Base-by-base conservation (phyloP, 2,113 vertebrate species). In the Daboia siamensis region DNA sequence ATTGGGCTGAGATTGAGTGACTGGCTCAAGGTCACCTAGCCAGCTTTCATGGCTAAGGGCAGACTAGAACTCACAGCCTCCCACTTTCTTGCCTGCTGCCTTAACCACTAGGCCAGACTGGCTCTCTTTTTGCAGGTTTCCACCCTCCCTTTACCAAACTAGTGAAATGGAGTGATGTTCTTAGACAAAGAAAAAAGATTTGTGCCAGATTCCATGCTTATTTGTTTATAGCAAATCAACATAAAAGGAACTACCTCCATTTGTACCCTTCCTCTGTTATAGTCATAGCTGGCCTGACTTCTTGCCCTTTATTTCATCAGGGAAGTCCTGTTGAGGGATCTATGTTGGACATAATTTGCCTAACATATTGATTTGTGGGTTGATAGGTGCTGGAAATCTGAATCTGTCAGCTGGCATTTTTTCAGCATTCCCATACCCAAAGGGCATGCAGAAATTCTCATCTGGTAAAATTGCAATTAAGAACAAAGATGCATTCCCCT, bases 401-500 rank as follows among this genome's bases (percentile, higher is more conserved):
- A 6, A 17, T 17, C 13, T 51, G 26, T 8, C 13, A 92, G 86
- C 44, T 84, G 69, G 39, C 12, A 51, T 48, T 24, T 46, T 24
- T 17, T 57, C 21, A 11, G 10, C 29, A 64, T 80, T 9, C 55
- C 55, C 13, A 5, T 61, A 57, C 23, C 74, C 24, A 56, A 21
- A 56, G 39, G 11, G 54, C 54, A 54, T 9, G 21, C 33, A 54
- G 8, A 20, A 12, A 9, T 88, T 54, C 59, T 55, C 33, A 95
- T 92, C 56, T 46, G 86, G 91, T 56, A 95, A 87, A 91, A 90
- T 57, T 0, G 0, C 80, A 74, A 88, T 88, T 33, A 59, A 95
- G 95, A 94, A 88, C 17, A 88, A 88, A 55, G 21, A 88, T n/a
- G 74, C 74, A 94, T 96, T 64, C 87, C 21, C 24, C 90, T 89